Evolutionary conservation across 1,140 invertebrate species (phyloP).

Genomic region (Neodiprion lecontei): DNA sequence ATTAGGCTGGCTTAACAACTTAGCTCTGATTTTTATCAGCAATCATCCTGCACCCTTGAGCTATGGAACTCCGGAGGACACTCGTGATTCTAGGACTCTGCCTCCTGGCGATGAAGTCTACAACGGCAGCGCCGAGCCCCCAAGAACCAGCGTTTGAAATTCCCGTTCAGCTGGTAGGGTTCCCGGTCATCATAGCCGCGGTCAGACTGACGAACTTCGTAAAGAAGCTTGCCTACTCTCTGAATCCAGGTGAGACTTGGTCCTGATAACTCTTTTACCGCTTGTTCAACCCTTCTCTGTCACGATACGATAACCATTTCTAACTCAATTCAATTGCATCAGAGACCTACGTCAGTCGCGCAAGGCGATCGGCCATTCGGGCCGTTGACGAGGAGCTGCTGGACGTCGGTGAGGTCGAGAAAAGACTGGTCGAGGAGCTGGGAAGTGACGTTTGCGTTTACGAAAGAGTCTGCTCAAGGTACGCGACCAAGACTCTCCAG

Average conservation of each 20-base stretch:
- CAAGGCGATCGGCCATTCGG: slow-evolving; percentile 50
- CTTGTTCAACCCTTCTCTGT: slow-evolving; percentile 7
- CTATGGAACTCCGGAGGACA: slow-evolving; percentile 39
- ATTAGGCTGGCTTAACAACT: too few species aligned
- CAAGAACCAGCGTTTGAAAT: slow-evolving; percentile 74
- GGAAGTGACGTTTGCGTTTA: slow-evolving; percentile 75
- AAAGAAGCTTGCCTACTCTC: slow-evolving; percentile 81
- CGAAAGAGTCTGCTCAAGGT: slow-evolving; percentile 71
- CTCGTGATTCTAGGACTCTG: slow-evolving; percentile 37
- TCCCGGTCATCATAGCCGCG: slow-evolving; percentile 81
- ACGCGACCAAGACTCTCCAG: slow-evolving; percentile 63
- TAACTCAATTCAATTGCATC: slow-evolving; percentile 21
- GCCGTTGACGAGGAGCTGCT: slow-evolving; percentile 61
- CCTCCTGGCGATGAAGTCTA: slow-evolving; percentile 43
- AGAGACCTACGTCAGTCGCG: slow-evolving; percentile 70
- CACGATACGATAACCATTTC: neutral
- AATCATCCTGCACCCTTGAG: neutral
- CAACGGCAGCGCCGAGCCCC: slow-evolving; percentile 47
- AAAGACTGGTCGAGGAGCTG: slow-evolving; percentile 71
- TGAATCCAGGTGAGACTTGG: slow-evolving; percentile 78
- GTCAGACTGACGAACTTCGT: slow-evolving; percentile 83
- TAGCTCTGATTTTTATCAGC: too few species aligned
- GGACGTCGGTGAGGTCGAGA: slow-evolving; percentile 72
- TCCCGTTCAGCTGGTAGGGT: slow-evolving; percentile 81
- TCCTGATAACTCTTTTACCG: slow-evolving; percentile 9